Evolutionary conservation across 2,888 invertebrate genomes (phyloP), one percentile per base, ranked within the genome.

Genomic region (Tenthredo distinguenda): DNA sequence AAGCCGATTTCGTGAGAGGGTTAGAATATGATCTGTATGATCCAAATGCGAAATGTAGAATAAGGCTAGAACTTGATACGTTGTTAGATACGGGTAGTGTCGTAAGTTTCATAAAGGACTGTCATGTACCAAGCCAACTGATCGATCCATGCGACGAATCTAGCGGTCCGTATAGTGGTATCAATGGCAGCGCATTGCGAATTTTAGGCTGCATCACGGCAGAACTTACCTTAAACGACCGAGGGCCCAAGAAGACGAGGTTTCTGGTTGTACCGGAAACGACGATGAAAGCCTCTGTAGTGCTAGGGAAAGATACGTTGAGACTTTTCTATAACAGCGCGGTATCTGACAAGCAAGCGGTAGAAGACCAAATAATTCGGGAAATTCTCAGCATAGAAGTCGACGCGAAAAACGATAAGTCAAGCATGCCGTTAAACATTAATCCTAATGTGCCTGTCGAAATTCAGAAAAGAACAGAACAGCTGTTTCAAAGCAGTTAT

Each of bases 211-310:
- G 10, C 9, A 37, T 72, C 37, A 34, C n/a, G 4, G 72, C 21
- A 7, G 21, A 72, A 18, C 4, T 72, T 40, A 10, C 37, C 2
- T 72, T 72, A 18, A 72, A 40, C 21, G 40, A 40, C n/a, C 40
- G 21, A 10, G 72, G 21, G 40, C 72, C 72, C 2, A 72, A 40
- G 18, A 21, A 72, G 40, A 72, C 72, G 37, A 40, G 31, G 15
- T 18, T 72, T 21, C 31, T 77, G 12, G 86, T 86, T 12, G 86
- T 86, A 31, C 87, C 86, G 86, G 86, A 87, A 79, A 72, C 65
- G 12, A 86, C 86, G 43, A 86, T 87, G 86, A 47, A 47, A 40
- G 77, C 68, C 43, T 34, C 84, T 50, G 84, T 76, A 72, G 58
- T 86, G 1, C 43, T 86, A 55, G 86, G 86, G 10, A 77, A 86